Base-by-base conservation (phyloP, 2,888 invertebrate genomes). In the Chalcosyrphus nemorum region DNA sequence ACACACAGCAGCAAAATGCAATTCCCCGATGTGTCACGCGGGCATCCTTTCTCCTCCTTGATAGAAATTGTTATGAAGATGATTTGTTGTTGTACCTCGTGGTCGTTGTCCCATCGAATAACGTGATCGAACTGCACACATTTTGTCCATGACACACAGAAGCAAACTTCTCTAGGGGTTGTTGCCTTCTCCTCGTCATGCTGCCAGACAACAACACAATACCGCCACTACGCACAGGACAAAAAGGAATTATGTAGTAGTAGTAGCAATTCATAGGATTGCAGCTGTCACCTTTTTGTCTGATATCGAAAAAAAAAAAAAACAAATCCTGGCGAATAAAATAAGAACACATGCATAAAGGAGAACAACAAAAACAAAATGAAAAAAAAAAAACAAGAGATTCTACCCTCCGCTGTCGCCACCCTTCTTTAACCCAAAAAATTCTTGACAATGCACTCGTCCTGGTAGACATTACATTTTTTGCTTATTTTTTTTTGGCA, bases 91-190 rank as follows among this genome's bases (percentile, higher is more conserved):
- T 27, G 78, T 88, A 84, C n/a, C n/a, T n/a, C n/a, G n/a, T n/a
- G n/a, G n/a, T n/a, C 88, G 87, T 88, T 88, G 84, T 87, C 87
- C 86, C 82, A 75, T 84, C 86, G 84, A 86, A 85, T 47, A 87
- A 61, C 87, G 86, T 87, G 88, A 88, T 89, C 88, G 86, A 85
- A 91, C 89, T 91, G 89, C 81, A 87, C 15, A 52, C 29, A 54
- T 41, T n/a, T 63, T 57, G 70, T 17, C 81, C 29, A 17, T 66
- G 75, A 57, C 66, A 66, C 35, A 45, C 29, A 50, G 52, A 47
- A 38, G 45, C 35, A 68, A 81, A 81, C 65, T 77, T 38, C 21
- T 17, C 21, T 17, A 77, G 52, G 66, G 84, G 78, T 84, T 84
- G 63, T 65, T 80, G 84, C 43, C 77, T 61, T 27, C 74, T 65